A percentile compares a stretch with the other conserved stretches of the same genome.
These are phyloP conservation scores for Leucoraja erinaceus DNA, from an alignment of 2,113 vertebrate genomes.

Conservation along the genomic window DNA sequence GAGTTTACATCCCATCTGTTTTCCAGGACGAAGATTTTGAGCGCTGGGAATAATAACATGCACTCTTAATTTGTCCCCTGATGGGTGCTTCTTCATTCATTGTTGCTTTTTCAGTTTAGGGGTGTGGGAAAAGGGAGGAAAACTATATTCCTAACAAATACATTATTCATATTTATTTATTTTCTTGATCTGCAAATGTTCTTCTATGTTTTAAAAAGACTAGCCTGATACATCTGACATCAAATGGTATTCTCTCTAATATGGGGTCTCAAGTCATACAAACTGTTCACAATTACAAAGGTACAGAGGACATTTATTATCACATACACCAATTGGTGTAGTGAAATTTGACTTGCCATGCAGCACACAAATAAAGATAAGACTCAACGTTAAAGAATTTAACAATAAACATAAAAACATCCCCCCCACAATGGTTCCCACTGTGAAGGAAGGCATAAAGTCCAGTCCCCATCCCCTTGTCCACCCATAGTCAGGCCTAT, in stretches of 20 bases:
- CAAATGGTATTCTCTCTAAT: not conserved
- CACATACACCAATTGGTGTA: no score
- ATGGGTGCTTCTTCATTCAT: not conserved
- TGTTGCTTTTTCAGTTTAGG: conserved; percentile 4
- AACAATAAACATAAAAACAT: no score
- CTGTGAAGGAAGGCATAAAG: no score
- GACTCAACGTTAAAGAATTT: no score
- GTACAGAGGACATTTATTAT: no score
- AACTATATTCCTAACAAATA: not conserved
- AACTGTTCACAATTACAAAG: not conserved
- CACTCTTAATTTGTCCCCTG: not conserved
- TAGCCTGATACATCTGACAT: not conserved
- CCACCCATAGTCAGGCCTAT: no score
- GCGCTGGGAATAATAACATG: conserved; percentile 1
- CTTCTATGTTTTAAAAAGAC: not conserved
- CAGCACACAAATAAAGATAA: no score
- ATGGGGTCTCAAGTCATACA: not conserved
- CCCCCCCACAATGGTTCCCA: no score
- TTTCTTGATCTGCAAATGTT: not conserved
- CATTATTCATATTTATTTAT: not conserved
- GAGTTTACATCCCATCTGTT: conserved; percentile 29
- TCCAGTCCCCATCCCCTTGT: no score
- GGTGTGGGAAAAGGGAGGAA: not conserved
- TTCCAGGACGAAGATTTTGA: conserved; percentile 17
- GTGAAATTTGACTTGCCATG: no score